Conservation (phyloP, 2,113 vertebrate species). For the Osmerus eperlanus region DNA sequence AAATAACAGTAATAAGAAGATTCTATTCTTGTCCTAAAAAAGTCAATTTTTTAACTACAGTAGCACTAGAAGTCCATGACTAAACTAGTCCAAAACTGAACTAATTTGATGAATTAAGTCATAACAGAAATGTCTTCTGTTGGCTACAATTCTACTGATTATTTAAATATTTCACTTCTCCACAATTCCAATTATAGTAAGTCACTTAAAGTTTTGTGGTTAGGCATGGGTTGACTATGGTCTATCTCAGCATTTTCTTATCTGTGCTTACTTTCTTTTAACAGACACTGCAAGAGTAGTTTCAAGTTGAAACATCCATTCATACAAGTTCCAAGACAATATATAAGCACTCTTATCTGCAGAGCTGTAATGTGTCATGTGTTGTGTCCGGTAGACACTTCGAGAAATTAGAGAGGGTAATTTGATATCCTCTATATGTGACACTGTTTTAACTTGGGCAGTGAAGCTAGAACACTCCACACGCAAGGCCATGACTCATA, state of each 20-base stretch:
- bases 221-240: background rate
- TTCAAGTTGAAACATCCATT: too few relatives aligned
- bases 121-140: background rate
- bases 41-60: background rate
- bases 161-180: too few relatives aligned
- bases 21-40: background rate
- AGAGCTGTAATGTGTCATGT: too few relatives aligned
- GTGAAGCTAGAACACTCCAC: too few relatives aligned
- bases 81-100: background rate
- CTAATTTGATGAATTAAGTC: background rate
- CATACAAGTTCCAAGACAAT: too few relatives aligned
- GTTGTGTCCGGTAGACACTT: too few relatives aligned
- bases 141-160: background rate
- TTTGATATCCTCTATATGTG: too few relatives aligned
- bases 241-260: background rate
- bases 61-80: background rate
- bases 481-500: too few relatives aligned
- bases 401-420: too few relatives aligned
- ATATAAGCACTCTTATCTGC: too few relatives aligned
- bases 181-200: slow-evolving; percentile 5
- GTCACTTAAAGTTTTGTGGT: slow-evolving; percentile 25
- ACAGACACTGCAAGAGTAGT: background rate
- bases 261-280: background rate
- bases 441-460: too few relatives aligned
- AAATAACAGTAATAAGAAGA: slow-evolving; percentile 3